Percentiles rank a stretch among this genome's conserved stretches.
phyloP scores from a whole-genome alignment of 2,888 invertebrate genomes.

The Melanargia galathea region DNA sequence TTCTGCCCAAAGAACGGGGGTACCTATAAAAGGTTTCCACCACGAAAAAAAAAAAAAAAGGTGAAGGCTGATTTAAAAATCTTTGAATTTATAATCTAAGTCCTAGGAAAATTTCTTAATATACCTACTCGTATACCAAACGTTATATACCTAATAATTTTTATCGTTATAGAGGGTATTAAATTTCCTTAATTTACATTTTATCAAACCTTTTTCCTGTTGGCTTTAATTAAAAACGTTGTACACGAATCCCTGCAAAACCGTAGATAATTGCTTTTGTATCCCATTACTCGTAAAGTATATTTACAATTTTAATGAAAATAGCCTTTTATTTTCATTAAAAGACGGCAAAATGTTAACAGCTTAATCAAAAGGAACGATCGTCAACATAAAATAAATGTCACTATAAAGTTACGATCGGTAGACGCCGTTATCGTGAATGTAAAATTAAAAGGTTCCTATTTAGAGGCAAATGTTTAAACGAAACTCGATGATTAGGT shows the following conservation, averaged over 20 bases:
- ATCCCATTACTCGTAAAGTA: conserved; percentile 17
- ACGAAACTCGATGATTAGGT: background rate
- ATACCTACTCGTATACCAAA: background rate
- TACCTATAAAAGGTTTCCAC: too few species aligned
- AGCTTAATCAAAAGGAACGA: conserved; percentile 35
- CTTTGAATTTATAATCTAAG: too few species aligned
- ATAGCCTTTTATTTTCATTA: conserved; percentile 20
- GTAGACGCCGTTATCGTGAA: conserved; percentile 25
- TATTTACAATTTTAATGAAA: conserved; percentile 22
- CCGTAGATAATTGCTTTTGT: conserved; percentile 24
- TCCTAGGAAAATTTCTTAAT: too few species aligned
- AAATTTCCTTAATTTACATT: conserved; percentile 12
- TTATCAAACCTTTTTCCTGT: conserved; percentile 16
- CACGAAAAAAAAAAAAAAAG: too few species aligned
- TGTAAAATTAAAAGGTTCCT: conserved; percentile 16
- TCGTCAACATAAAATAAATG: conserved; percentile 36
- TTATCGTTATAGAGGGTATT: background rate
- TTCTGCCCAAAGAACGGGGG: too few species aligned
- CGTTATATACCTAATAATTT: background rate
- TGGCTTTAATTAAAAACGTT: conserved; percentile 20
- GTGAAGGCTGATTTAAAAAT: too few species aligned
- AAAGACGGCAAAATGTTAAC: conserved; percentile 26
- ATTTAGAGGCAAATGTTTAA: conserved; percentile 4
- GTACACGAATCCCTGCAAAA: conserved; percentile 20
- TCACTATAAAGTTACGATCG: conserved; percentile 26